These are phyloP conservation scores for Odocoileus hemionus DNA, from an alignment of 2,113 vertebrate genomes.

Conservation along the genomic window DNA sequence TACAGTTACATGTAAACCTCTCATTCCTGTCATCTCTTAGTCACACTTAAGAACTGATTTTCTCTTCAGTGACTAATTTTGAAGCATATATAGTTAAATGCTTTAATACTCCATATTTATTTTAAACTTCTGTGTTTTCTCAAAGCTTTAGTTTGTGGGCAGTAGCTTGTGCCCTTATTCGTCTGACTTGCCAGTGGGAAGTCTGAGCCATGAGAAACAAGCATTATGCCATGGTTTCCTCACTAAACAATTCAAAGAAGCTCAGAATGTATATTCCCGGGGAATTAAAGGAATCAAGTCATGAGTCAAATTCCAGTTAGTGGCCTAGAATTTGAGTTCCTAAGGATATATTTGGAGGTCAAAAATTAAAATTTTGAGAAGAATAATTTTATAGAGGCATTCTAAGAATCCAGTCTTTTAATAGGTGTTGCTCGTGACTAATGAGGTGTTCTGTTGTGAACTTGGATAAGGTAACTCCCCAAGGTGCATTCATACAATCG, in stretches of 20 bases:
- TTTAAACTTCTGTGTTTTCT: background rate
- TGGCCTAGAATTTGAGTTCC: background rate
- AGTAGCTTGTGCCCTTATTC: background rate
- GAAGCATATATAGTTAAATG: background rate
- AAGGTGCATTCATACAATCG: background rate
- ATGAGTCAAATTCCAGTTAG: background rate
- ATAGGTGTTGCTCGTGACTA: conserved; percentile 29
- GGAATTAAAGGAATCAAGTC: background rate
- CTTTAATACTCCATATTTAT: background rate
- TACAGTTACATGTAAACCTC: background rate
- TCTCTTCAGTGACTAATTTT: background rate
- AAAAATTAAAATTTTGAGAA: conserved; percentile 27
- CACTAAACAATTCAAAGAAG: background rate
- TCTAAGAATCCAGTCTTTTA: conserved; percentile 3
- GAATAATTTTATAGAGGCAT: conserved; percentile 22
- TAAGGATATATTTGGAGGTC: background rate
- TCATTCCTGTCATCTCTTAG: background rate
- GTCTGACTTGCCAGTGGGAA: background rate
- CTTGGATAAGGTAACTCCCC: conserved; percentile 1
- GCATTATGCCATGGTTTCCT: fast-evolving
- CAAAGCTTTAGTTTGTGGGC: background rate
- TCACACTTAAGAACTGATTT: background rate
- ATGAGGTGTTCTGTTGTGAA: conserved; percentile 37
- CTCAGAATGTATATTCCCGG: background rate
- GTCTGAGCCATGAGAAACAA: background rate